These are phyloP conservation scores for Zootermopsis nevadensis DNA, from an alignment of 2,888 invertebrate species.

Conservation along the genomic window DNA sequence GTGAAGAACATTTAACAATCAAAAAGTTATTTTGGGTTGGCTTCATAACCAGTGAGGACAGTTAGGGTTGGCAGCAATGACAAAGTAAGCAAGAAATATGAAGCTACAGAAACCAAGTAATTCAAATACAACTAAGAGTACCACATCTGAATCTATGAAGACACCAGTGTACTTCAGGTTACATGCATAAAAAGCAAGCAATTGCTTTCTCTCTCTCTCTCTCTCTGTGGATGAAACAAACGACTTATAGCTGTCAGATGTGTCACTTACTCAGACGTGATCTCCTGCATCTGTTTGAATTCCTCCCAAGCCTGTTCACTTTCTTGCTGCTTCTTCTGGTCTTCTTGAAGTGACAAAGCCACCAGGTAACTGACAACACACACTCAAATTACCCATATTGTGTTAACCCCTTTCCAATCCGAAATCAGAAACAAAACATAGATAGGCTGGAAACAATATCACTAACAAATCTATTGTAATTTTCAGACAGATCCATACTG, in stretches of 20 bases:
- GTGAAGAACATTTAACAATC: no score
- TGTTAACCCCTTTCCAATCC: neutral
- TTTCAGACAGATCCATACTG: no score
- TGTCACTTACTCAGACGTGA: slow-evolving; percentile 50
- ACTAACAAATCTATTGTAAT: no score
- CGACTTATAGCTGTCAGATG: neutral
- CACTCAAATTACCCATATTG: neutral
- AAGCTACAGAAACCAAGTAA: no score
- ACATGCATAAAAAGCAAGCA: neutral
- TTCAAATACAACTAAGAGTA: no score
- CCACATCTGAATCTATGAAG: no score
- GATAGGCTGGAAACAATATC: neutral
- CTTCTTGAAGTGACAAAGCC: slow-evolving; percentile 64
- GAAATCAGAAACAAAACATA: neutral
- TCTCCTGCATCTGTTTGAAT: slow-evolving; percentile 52
- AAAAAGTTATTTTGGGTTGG: no score
- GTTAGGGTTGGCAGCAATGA: no score
- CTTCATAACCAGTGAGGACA: no score
- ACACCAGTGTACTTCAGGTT: no score
- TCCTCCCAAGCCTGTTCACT: slow-evolving; percentile 56
- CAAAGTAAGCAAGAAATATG: no score
- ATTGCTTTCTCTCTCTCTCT: neutral
- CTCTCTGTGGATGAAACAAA: neutral
- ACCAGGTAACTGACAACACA: slow-evolving; percentile 61
- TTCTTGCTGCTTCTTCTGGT: slow-evolving; percentile 57